Evolutionary conservation across 1,140 invertebrate genomes (phyloP).

Genomic region (Oreohelix idahoensis): DNA sequence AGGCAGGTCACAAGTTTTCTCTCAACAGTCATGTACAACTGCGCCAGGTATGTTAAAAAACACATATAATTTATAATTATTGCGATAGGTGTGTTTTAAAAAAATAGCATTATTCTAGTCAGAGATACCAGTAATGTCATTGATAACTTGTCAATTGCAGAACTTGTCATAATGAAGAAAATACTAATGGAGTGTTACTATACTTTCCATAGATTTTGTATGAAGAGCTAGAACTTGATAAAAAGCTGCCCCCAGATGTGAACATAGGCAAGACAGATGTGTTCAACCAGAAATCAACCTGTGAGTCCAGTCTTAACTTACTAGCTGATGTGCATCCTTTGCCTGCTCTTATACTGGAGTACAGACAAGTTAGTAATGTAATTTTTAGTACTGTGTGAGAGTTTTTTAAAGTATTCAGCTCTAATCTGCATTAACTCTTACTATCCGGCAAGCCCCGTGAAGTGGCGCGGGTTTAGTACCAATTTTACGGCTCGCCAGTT

Average conservation of each 20-base stretch:
- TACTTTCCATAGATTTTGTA: constrained; percentile 71
- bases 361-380: constrained; percentile 38
- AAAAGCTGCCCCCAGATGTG: constrained; percentile 66
- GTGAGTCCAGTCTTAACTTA: constrained; percentile 74
- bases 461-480: no score
- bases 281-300: constrained; percentile 76
- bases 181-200: no score
- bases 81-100: no score
- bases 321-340: constrained; percentile 74
- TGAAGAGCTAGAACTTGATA: constrained; percentile 76
- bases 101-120: no score
- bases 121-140: no score
- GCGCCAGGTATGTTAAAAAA: constrained; percentile 68
- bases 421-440: no score
- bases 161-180: no score
- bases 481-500: no score
- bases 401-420: no score
- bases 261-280: constrained; percentile 73
- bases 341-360: constrained; percentile 75
- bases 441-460: no score
- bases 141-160: no score
- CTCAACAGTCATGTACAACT: constrained; percentile 76
- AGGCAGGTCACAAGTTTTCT: constrained; percentile 74
- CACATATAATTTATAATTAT: no score
- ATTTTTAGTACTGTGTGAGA: background rate